Conservation (phyloP, 2,113 vertebrate species). For the Phycodurus eques region DNA sequence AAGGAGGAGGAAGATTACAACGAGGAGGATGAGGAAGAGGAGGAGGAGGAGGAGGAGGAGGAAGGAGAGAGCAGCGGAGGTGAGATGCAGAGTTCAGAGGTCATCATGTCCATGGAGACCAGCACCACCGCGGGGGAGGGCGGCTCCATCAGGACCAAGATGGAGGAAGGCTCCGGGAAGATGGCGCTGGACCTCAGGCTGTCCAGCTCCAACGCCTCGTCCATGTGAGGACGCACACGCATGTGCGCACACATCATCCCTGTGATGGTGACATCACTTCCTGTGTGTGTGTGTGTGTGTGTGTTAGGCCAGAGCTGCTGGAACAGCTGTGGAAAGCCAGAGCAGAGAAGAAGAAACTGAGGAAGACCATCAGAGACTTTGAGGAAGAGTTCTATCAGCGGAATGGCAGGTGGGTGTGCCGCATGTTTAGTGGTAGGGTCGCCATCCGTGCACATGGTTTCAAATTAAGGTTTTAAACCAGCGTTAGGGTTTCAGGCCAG, state of each 20-base stretch:
- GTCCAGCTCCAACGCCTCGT: constrained; percentile 90
- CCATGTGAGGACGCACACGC: constrained; percentile 77
- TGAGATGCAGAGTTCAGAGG: constrained; percentile 79
- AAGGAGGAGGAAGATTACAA: constrained; percentile 19
- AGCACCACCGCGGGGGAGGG: constrained; percentile 55
- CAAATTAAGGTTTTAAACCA: neutral
- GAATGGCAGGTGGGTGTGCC: constrained; percentile 87
- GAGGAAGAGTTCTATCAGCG: constrained; percentile 95
- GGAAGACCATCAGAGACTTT: constrained; percentile 90
- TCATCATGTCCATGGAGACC: constrained; percentile 82
- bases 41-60: constrained; percentile 62
- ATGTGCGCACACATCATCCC: constrained; percentile 16
- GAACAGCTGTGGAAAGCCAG: constrained; percentile 97
- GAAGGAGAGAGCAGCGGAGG: constrained; percentile 70
- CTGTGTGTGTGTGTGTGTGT: neutral
- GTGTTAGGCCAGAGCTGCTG: constrained; percentile 89
- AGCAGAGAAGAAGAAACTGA: constrained; percentile 95
- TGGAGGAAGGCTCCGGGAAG: constrained; percentile 85
- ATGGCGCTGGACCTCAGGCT: constrained; percentile 86
- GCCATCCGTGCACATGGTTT: neutral
- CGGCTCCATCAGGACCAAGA: constrained; percentile 38
- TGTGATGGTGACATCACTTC: neutral
- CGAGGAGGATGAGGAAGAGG: constrained; percentile 62
- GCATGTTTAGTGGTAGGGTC: neutral
- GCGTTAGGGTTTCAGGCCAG: neutral